Evolutionary conservation across 2,113 vertebrate species (phyloP), one percentile per base, ranked within the genome.

Genomic region (Chitala chitala): DNA sequence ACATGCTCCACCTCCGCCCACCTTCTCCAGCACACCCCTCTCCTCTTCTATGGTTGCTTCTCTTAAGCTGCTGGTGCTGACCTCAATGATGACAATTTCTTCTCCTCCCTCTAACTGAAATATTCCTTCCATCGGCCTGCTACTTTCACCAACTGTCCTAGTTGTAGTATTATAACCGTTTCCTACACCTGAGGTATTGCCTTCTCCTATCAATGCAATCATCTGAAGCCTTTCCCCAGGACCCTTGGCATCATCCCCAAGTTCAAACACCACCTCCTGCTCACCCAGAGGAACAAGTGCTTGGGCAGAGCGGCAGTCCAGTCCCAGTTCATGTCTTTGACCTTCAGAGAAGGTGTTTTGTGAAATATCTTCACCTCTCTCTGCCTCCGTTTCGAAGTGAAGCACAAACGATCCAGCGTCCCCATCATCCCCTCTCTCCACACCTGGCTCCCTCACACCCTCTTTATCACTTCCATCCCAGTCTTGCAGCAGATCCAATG

Each of bases 61-160:
- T 66, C 84, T 84, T 51, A 92, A 71, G 65, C 85, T 83, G 64
- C 89, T 91, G 58, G 90, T 91, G 81, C 89, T 92, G 26, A 92
- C 90, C 77, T 92, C 90, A 40, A 92, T 92, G 72, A 92, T 92
- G 29, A 92, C 90, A 31, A 92, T 92, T 69, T 87, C 89, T 71
- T 91, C 88, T 12, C 89, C 90, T n/a, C 86, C 86, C 72, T 87
- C 86, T 58, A 91, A 75, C 77, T 89, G 89, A 78, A 89, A 91
- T 68, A 91, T 86, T 51, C 84, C 75, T 31, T 87, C 88, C 89
- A 90, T 87, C 33, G 78, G 76, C 8, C 72, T 85, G 9, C 80
- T 75, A 5, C 77, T 81, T 48, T 85, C 79, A 26, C 77, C 73
- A 26, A 78, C 79, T 2, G 74, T 73, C 15, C 77, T 75, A 1